These are phyloP conservation scores for Asteroscopus sphinx DNA, from an alignment of 2,888 invertebrate genomes.

Conservation along the genomic window DNA sequence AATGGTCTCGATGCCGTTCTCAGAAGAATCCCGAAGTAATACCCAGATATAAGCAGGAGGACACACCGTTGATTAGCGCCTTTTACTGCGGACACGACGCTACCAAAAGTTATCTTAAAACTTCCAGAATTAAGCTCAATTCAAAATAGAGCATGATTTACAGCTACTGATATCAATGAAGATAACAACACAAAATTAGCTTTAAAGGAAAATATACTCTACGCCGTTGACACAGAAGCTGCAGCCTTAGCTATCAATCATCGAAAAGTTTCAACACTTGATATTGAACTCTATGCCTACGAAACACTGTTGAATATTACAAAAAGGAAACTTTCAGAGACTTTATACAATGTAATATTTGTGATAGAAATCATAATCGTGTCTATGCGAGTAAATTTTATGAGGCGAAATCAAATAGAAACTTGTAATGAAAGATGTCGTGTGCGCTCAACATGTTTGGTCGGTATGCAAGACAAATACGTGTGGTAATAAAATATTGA, in stretches of 20 bases:
- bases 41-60: slow-evolving; percentile 74
- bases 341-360: slow-evolving; percentile 82
- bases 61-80: slow-evolving; percentile 83
- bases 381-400: slow-evolving; percentile 83
- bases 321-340: slow-evolving; percentile 58
- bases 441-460: slow-evolving; percentile 82
- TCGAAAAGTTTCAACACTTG: slow-evolving; percentile 45
- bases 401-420: slow-evolving; percentile 89
- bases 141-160: slow-evolving; percentile 52
- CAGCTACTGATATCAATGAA: slow-evolving; percentile 72
- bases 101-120: slow-evolving; percentile 63
- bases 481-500: slow-evolving; percentile 85
- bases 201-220: slow-evolving; percentile 68
- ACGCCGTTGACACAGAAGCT: slow-evolving; percentile 63
- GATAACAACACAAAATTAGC: slow-evolving; percentile 59
- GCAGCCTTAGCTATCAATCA: slow-evolving; percentile 58
- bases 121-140: slow-evolving; percentile 55
- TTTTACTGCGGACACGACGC: slow-evolving; percentile 62
- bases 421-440: slow-evolving; percentile 88
- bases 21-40: slow-evolving; percentile 78
- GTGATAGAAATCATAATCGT: slow-evolving; percentile 88
- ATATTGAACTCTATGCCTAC: slow-evolving; percentile 62
- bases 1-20: slow-evolving; percentile 76
- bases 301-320: slow-evolving; percentile 58
- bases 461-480: slow-evolving; percentile 83